A percentile compares a stretch with the other conserved stretches of the same genome.
Evolutionary conservation across 2,797 vertebrate species (phyloP).

Genomic region (Rhinogobio ventralis): DNA sequence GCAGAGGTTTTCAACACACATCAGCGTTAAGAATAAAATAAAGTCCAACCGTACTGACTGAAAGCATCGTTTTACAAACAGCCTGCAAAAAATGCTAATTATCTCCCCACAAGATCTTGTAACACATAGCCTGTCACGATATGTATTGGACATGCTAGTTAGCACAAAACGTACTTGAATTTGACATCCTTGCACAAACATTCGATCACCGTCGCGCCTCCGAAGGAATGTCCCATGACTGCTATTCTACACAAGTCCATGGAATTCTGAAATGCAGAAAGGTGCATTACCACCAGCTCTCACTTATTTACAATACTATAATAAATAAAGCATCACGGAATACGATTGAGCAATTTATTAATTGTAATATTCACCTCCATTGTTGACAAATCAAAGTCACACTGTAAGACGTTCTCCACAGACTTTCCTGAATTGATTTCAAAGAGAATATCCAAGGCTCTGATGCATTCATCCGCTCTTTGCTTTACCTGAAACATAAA

Average conservation of each 20-base stretch:
- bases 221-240: constrained; percentile 93
- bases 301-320: background rate
- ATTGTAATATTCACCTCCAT: constrained; percentile 78
- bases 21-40: background rate
- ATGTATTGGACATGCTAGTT: background rate
- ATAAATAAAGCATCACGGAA: background rate
- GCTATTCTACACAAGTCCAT: constrained; percentile 87
- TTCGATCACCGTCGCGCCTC: constrained; percentile 90
- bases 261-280: constrained; percentile 77
- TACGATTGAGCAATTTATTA: background rate
- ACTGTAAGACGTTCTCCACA: constrained; percentile 80
- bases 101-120: constrained; percentile 13
- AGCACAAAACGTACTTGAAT: constrained; percentile 84
- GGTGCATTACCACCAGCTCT: background rate
- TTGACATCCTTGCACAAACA: constrained; percentile 87
- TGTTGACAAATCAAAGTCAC: constrained; percentile 83
- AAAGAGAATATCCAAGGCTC: constrained; percentile 84
- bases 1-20: background rate
- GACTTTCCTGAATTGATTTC: constrained; percentile 82
- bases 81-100: background rate
- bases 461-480: constrained; percentile 88
- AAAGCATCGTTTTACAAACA: background rate
- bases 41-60: background rate
- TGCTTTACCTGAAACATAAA: constrained; percentile 82
- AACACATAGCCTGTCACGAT: background rate